Evolutionary conservation across 92 coral and sea anemone species (phyloP), one percentile per base, ranked within the genome.

Genomic region (Zoanthus gigantus): DNA sequence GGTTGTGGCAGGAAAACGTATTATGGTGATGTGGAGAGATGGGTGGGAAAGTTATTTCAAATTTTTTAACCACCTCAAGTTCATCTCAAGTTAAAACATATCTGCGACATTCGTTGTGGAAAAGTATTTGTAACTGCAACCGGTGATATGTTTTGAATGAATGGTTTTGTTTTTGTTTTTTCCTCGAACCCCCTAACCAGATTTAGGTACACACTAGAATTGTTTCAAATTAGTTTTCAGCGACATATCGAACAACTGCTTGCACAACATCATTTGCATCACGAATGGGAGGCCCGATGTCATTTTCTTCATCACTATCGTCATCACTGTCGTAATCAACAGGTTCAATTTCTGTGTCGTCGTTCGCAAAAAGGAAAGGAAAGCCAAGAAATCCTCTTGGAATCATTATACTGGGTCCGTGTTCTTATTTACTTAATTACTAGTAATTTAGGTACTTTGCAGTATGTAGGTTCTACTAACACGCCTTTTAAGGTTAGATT

Each of bases 211-310:
- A 87, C 63, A 87, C 74, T 88, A 77, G 53, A 73, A 30, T 73
- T 73, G 77, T 73, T 42, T 73, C 56, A 73, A 73, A 15, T 73
- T 73, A 88, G 76, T 88, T 56, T 79, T 73, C 82, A 71, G 90
- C 81, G 68, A 88, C 87, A 71, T 80, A 88, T 88, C 77, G 82
- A 80, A 80, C 72, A 78, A 77, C 56, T 88, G 82, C 77, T 50
- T 78, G 71, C 69, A 88, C 90, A 78, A 72, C 52, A 4, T 47
- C 90, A 80, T 71, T 18, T 42, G 48, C 77, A 73, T 73, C 54
- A 42, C 18, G 23, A 73, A 65, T 65, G 71, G 71, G 29, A 65
- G 71, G 71, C 71, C 77, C 56, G 77, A 37, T 52, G 42, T 73
- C 53, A 34, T 72, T 16, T 23, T 34, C 76, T 31, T 72, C 76